Conservation (phyloP, 2,797 vertebrate species). For the Epinephelus awoara region DNA sequence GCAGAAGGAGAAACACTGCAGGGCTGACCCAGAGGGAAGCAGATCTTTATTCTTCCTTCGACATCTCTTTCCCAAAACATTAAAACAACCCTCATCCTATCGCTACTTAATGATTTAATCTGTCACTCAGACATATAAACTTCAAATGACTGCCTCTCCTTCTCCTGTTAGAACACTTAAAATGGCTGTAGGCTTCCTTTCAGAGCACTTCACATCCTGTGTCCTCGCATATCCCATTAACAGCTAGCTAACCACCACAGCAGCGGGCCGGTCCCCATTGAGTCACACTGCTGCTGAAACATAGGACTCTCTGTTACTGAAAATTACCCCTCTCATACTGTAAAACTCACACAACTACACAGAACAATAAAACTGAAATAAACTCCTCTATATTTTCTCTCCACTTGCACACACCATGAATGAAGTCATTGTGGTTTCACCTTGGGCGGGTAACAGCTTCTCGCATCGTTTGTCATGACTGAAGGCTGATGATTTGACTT, state of each 20-base stretch:
- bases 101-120: slow-evolving; percentile 15
- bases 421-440: slow-evolving; percentile 49
- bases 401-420: slow-evolving; percentile 29
- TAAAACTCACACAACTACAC: slow-evolving; percentile 45
- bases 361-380: slow-evolving; percentile 28
- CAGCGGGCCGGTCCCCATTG: slow-evolving; percentile 51
- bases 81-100: slow-evolving; percentile 20
- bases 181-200: slow-evolving; percentile 68
- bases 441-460: slow-evolving; percentile 13
- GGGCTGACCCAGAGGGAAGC: neutral
- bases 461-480: slow-evolving; percentile 31
- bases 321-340: slow-evolving; percentile 59
- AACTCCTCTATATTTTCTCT: neutral
- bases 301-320: slow-evolving; percentile 65
- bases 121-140: slow-evolving; percentile 39
- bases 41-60: neutral
- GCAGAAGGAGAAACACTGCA: neutral
- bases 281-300: slow-evolving; percentile 68
- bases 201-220: slow-evolving; percentile 71
- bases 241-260: slow-evolving; percentile 54
- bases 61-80: neutral
- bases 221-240: slow-evolving; percentile 54
- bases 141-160: slow-evolving; percentile 17
- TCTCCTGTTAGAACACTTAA: slow-evolving; percentile 57
- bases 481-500: slow-evolving; percentile 9